A percentile compares a stretch with the other conserved stretches of the same genome.
phyloP scores from a whole-genome alignment of 2,113 vertebrate species.

The Orcinus orca region DNA sequence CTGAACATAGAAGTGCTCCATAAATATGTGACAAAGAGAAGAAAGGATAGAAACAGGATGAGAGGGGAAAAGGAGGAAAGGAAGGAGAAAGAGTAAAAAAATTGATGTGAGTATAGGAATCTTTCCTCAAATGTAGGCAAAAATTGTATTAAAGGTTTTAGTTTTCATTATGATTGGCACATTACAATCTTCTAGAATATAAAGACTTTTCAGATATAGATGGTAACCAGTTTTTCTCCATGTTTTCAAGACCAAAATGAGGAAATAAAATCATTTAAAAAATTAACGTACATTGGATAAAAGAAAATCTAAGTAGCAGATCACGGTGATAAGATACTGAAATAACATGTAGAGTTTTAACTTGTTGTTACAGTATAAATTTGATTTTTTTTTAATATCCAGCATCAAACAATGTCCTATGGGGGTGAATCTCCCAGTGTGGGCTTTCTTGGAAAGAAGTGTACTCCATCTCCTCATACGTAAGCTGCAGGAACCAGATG shows the following conservation, averaged over 20 bases:
- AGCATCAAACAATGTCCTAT: neutral
- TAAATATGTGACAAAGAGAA: neutral
- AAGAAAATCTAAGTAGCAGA: conserved; percentile 6
- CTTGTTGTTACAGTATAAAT: neutral
- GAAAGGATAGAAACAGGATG: neutral
- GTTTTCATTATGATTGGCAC: neutral
- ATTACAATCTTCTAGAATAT: neutral
- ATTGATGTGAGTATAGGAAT: neutral
- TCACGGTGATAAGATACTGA: neutral
- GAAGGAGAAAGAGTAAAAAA: neutral
- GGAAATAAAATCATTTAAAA: neutral
- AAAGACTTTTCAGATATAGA: neutral
- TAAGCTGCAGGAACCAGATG: neutral
- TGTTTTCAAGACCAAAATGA: neutral
- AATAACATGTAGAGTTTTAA: neutral
- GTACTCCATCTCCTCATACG: neutral
- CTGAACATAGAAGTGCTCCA: neutral
- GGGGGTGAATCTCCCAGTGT: neutral
- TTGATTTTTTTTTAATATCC: neutral
- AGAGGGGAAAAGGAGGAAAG: neutral
- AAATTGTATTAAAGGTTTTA: neutral
- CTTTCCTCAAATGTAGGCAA: neutral
- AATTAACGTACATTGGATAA: neutral
- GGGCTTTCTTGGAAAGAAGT: neutral
- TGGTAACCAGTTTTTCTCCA: neutral